A percentile compares a stretch with the other conserved stretches of the same genome.
phyloP scores from a whole-genome alignment of 92 coral and sea anemone genomes.

The Phenganax marumi region DNA sequence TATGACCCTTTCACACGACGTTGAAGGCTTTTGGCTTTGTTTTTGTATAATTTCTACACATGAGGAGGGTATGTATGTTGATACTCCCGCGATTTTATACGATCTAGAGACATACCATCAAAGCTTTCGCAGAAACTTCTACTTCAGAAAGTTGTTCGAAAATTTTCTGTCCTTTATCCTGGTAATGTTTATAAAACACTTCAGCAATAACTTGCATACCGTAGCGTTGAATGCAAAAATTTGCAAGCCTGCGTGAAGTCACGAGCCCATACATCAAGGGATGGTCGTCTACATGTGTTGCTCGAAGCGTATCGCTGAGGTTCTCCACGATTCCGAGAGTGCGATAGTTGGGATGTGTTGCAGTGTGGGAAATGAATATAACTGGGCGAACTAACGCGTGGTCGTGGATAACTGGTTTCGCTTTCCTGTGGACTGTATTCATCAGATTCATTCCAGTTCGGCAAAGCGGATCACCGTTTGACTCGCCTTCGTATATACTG shows the following conservation, averaged over 20 bases:
- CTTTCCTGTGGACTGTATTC: conserved; percentile 32
- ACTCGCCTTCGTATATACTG: not conserved
- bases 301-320: not conserved
- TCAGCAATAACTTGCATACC: conserved; percentile 13
- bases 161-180: not conserved
- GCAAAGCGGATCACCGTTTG: conserved; percentile 8
- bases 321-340: conserved; percentile 10
- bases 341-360: conserved; percentile 19
- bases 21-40: no score
- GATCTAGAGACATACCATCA: not conserved
- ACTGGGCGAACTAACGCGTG: not conserved
- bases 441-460: conserved; percentile 14
- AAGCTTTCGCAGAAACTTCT: conserved; percentile 27
- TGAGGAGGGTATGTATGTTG: no score
- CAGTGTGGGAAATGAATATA: conserved; percentile 15
- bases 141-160: conserved; percentile 10
- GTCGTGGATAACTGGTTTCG: not conserved
- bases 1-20: no score
- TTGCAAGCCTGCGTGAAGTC: conserved; percentile 6
- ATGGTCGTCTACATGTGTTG: not conserved
- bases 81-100: not conserved
- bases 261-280: not conserved
- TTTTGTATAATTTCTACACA: no score
- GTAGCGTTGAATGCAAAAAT: not conserved
- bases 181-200: conserved; percentile 31